Evolutionary conservation across 1,140 invertebrate species (phyloP), one percentile per base, ranked within the genome.

Genomic region (Tetramorium alpestre): DNA sequence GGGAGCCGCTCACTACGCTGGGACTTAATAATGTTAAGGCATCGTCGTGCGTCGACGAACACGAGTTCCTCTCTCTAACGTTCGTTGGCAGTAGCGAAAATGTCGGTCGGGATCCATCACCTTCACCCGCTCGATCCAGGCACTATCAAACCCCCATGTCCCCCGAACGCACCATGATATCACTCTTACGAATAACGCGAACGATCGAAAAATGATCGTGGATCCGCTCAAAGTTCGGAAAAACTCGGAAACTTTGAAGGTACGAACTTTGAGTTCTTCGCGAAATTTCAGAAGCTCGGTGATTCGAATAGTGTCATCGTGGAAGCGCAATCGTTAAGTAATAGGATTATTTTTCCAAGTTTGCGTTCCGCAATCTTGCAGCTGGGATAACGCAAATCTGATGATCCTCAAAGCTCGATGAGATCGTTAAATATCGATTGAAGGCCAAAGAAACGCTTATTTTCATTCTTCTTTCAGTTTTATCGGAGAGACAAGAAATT

Each of bases 31-130:
- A 87, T 67, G 87, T 90, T 90, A 90, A 90, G 89, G 89, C 89
- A 90, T 72, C 89, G 89, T 90, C 86, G 81, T 89, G 81, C 76
- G 86, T 88, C 86, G 89, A 90, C 86, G 81, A 88, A 86, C 75
- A 75, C 88, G 81, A 81, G 76, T 76, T 62, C 56, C 51, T 88
- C 33, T 56, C 58, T 81, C 70, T 44, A 38, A 69, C 75, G 56
- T 85, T 82, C 69, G 65, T 81, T 70, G 86, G 80, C 69, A 73
- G 69, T 69, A 73, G 62, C 78, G 33, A 56, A 87, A 76, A 81
- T 80, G 58, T 58, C 60, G 56, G 33, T 87, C 73, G 80, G 67
- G 51, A 58, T 81, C 58, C 28, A 62, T 28, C 65, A 51, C 69
- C n/a, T 69, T 54, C 47, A 54, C 87, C 75, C 87, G 87, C 62